Evolutionary conservation across 2,888 invertebrate genomes (phyloP).

Genomic region (Atethmia centrago): DNA sequence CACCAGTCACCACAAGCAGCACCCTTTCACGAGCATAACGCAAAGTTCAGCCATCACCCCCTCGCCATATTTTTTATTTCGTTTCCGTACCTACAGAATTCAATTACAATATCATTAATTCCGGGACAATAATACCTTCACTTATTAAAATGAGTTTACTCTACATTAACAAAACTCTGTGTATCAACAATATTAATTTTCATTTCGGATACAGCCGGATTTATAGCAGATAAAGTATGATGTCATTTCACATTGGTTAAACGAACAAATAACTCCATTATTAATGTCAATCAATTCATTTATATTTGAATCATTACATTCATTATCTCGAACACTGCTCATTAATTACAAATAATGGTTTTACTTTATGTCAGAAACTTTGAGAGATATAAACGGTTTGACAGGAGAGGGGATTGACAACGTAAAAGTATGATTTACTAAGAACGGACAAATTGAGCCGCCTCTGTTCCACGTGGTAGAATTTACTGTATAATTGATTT

Average conservation of each 20-base stretch:
- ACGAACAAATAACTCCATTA: conserved; percentile 49
- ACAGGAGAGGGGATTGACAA: conserved; percentile 25
- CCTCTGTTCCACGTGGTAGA: not conserved
- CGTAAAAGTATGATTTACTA: conserved; percentile 21
- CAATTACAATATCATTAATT: conserved; percentile 29
- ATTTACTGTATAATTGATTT: not conserved
- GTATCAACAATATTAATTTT: conserved; percentile 41
- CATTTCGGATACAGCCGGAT: conserved; percentile 21
- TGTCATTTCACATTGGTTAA: conserved; percentile 35
- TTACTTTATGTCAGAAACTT: conserved; percentile 59
- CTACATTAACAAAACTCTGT: not conserved
- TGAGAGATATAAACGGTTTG: conserved; percentile 30
- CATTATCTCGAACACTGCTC: conserved; percentile 48
- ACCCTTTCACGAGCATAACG: no score
- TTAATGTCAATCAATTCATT: conserved; percentile 57
- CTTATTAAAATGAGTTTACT: not conserved
- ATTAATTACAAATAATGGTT: conserved; percentile 67
- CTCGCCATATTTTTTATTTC: not conserved
- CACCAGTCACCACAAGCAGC: no score
- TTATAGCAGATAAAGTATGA: conserved; percentile 30
- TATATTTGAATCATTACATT: conserved; percentile 48
- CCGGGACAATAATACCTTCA: not conserved
- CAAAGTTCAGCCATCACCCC: no score
- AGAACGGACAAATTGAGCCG: not conserved
- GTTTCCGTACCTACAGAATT: not conserved